Evolutionary conservation across 2,888 invertebrate species (phyloP).

Genomic region (Noctua comes): DNA sequence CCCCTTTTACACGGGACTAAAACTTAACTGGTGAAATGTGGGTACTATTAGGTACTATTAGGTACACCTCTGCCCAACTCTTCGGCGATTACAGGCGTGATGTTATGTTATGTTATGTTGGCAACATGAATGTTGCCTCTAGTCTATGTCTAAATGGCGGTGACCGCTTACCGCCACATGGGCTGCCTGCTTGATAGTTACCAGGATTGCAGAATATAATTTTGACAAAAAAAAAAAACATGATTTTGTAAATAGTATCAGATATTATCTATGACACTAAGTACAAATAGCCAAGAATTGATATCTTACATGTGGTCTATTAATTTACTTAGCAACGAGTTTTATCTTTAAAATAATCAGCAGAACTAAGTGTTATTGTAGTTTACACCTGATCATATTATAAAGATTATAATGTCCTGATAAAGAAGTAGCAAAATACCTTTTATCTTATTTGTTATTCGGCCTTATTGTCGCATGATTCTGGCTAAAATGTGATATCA

Average conservation of each 20-base stretch:
- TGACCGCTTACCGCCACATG: not conserved
- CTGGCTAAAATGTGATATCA: not conserved
- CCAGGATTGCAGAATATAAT: not conserved
- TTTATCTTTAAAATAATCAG: conserved; percentile 29
- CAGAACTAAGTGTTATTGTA: not conserved
- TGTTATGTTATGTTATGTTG: not conserved
- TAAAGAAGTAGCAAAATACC: conserved; percentile 18
- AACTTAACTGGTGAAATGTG: no score
- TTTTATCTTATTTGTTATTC: conserved; percentile 32
- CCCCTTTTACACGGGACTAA: no score
- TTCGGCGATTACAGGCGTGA: no score
- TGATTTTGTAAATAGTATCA: no score
- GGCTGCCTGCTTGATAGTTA: not conserved
- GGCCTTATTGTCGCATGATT: not conserved
- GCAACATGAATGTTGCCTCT: not conserved
- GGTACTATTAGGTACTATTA: no score
- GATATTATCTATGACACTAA: not conserved
- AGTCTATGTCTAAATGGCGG: no score
- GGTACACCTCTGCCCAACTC: no score
- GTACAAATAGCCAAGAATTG: not conserved
- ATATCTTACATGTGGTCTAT: not conserved
- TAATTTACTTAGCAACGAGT: not conserved
- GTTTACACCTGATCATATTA: conserved; percentile 6
- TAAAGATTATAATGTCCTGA: conserved; percentile 21
- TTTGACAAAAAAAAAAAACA: not conserved